phyloP scores from a whole-genome alignment of 2,888 invertebrate genomes.

The Morpho deidamia region DNA sequence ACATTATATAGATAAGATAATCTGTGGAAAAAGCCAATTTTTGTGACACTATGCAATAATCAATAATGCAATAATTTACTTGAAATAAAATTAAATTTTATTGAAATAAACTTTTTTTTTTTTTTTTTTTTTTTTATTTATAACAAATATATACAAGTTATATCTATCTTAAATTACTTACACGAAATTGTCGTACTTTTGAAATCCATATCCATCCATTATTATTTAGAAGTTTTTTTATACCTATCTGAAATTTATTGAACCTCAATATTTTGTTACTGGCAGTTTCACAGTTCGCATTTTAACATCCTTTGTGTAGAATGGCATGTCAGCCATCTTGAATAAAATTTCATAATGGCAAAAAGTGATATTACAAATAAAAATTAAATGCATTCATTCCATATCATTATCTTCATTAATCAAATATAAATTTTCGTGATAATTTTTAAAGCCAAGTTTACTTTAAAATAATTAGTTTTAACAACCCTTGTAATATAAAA shows the following conservation, averaged over 20 bases:
- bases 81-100: too few species aligned
- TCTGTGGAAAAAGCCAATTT: too few species aligned
- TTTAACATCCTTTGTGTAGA: constrained; percentile 27
- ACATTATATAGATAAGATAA: too few species aligned
- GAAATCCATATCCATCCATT: too few species aligned
- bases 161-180: too few species aligned
- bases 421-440: constrained; percentile 22
- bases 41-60: too few species aligned
- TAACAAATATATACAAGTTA: too few species aligned
- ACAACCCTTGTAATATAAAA: constrained; percentile 44
- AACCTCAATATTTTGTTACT: constrained; percentile 36
- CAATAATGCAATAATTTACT: too few species aligned
- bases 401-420: constrained; percentile 7
- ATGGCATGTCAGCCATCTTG: constrained; percentile 62
- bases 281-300: constrained; percentile 45
- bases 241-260: neutral
- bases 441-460: constrained; percentile 14
- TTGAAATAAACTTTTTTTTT: too few species aligned
- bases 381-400: constrained; percentile 42
- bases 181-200: too few species aligned
- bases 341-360: constrained; percentile 56
- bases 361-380: constrained; percentile 60
- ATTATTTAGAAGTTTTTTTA: too few species aligned
- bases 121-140: too few species aligned
- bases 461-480: constrained; percentile 14